Evolutionary conservation across 2,113 vertebrate species (phyloP).

Genomic region (Saiga tatarica): DNA sequence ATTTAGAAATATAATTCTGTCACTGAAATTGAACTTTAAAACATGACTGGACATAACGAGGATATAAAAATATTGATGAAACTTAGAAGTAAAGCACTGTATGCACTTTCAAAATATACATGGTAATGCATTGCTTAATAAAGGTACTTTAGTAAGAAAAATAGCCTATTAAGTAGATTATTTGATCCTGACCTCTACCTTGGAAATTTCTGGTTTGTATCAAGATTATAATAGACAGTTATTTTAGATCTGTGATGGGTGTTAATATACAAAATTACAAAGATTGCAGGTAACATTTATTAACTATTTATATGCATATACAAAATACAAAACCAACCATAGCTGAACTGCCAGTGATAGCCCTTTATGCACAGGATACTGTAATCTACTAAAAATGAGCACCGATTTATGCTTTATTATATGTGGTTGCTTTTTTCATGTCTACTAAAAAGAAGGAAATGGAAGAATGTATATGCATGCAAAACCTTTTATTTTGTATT

Average conservation of each 20-base stretch:
- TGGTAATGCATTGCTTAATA: background rate
- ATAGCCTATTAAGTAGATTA: background rate
- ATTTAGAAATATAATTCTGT: background rate
- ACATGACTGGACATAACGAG: background rate
- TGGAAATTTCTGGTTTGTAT: background rate
- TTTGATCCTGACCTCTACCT: background rate
- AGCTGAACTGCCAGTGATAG: background rate
- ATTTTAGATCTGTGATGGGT: background rate
- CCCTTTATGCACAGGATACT: background rate
- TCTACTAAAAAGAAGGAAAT: background rate
- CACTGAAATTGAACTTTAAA: constrained; percentile 6
- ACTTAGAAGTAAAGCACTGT: background rate
- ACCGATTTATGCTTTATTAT: background rate
- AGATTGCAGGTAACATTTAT: background rate
- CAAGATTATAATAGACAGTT: background rate
- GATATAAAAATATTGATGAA: background rate
- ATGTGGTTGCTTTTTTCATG: background rate
- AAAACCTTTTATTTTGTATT: background rate
- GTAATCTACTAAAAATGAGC: background rate
- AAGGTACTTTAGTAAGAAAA: background rate
- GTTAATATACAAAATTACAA: constrained; percentile 32
- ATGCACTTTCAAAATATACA: background rate
- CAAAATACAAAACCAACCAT: background rate
- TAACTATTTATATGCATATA: background rate
- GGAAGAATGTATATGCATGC: background rate